phyloP scores from a whole-genome alignment of 2,888 invertebrate genomes.

The Drepana falcataria region DNA sequence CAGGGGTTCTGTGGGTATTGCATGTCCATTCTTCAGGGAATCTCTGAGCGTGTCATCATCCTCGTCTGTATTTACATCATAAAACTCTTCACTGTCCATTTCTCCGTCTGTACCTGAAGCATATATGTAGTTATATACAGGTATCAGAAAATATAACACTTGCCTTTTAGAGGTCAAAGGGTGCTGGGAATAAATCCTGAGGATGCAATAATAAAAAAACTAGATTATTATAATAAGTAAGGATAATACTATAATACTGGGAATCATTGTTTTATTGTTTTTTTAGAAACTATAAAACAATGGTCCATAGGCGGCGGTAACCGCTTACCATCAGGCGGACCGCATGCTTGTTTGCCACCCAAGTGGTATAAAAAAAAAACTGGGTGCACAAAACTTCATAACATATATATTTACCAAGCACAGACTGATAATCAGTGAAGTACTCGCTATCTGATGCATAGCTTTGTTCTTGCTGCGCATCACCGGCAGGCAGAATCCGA shows the following conservation, averaged over 20 bases:
- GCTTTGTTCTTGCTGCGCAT: constrained; percentile 38
- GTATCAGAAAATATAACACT: neutral
- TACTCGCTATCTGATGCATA: constrained; percentile 66
- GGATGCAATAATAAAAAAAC: too few relatives aligned
- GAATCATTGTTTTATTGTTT: too few relatives aligned
- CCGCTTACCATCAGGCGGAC: too few relatives aligned
- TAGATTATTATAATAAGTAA: too few relatives aligned
- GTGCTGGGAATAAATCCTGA: too few relatives aligned
- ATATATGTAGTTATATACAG: neutral
- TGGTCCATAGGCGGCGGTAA: too few relatives aligned
- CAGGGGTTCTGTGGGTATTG: constrained; percentile 10
- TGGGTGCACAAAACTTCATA: too few relatives aligned
- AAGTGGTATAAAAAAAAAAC: too few relatives aligned
- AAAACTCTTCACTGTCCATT: constrained; percentile 72
- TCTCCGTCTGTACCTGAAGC: constrained; percentile 61
- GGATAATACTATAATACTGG: too few relatives aligned
- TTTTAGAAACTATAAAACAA: too few relatives aligned
- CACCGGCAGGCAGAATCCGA: constrained; percentile 18
- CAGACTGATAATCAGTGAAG: constrained; percentile 67
- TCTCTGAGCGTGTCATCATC: constrained; percentile 61
- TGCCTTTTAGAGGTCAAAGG: neutral
- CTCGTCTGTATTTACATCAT: constrained; percentile 66
- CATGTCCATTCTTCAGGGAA: constrained; percentile 40
- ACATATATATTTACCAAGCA: constrained; percentile 38
- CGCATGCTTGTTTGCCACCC: too few relatives aligned